A percentile compares a stretch with the other conserved stretches of the same genome.
Evolutionary conservation across 2,797 vertebrate genomes (phyloP).

Genomic region (Acrossocheilus fasciatus): DNA sequence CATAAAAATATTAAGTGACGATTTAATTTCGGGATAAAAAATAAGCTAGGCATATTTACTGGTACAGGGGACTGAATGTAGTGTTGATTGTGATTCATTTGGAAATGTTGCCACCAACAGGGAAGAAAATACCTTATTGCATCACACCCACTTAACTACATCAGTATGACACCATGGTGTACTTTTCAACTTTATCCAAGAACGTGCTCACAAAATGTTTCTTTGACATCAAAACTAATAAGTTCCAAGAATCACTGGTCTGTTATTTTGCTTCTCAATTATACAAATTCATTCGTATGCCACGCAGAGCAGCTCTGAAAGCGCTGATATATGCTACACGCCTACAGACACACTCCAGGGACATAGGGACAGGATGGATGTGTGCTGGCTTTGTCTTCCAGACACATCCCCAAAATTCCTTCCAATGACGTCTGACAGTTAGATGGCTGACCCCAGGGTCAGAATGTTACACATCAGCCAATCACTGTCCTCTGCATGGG

Average conservation of each 20-base stretch:
- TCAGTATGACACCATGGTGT: background rate
- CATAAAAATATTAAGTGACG: background rate
- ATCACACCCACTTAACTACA: background rate
- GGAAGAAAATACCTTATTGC: background rate
- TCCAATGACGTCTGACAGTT: conserved; percentile 55
- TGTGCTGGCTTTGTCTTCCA: conserved; percentile 63
- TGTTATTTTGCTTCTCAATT: conserved; percentile 3
- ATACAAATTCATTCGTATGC: conserved; percentile 26
- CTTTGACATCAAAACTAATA: background rate
- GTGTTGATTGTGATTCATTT: background rate
- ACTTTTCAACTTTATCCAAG: background rate
- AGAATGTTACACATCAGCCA: conserved; percentile 49
- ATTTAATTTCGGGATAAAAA: background rate
- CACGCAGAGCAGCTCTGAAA: conserved; percentile 2
- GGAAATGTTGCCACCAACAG: conserved; percentile 22
- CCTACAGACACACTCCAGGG: conserved; percentile 51
- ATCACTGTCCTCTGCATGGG: conserved; percentile 56
- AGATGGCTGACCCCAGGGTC: conserved; percentile 40
- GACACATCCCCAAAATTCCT: conserved; percentile 66
- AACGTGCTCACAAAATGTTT: background rate
- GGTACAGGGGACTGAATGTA: background rate
- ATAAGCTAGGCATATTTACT: background rate
- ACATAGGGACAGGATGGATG: conserved; percentile 54
- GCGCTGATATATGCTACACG: conserved; percentile 45
- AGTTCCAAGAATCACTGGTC: background rate